Percentiles rank a stretch among this genome's conserved stretches.
phyloP scores from a whole-genome alignment of 2,888 invertebrate species.

The Calliphora vomitoria region DNA sequence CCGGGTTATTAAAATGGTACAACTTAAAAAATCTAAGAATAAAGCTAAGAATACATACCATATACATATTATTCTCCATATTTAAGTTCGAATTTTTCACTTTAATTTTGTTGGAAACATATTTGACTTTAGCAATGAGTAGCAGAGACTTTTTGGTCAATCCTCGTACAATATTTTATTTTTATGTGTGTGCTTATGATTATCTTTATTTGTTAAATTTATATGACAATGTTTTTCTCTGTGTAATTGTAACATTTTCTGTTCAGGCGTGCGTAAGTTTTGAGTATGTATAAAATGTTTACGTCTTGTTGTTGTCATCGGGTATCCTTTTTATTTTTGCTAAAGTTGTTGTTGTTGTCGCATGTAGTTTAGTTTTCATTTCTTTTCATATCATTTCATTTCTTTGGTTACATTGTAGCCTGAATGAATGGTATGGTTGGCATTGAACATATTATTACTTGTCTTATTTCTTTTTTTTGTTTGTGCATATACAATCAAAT shows the following conservation, averaged over 20 bases:
- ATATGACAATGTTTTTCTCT: constrained; percentile 26
- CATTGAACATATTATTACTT: constrained; percentile 32
- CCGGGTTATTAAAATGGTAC: too few relatives aligned
- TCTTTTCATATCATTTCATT: constrained; percentile 36
- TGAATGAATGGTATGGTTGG: constrained; percentile 14
- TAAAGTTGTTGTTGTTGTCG: background rate
- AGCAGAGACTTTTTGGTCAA: background rate
- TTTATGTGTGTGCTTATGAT: background rate
- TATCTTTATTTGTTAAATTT: constrained; percentile 16
- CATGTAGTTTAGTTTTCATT: constrained; percentile 11
- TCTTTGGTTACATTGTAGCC: constrained; percentile 39
- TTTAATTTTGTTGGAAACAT: too few relatives aligned
- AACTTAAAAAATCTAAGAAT: too few relatives aligned
- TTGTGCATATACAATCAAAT: background rate
- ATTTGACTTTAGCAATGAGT: too few relatives aligned
- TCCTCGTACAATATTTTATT: background rate
- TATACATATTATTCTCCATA: too few relatives aligned
- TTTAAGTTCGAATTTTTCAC: too few relatives aligned
- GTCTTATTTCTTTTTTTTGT: background rate
- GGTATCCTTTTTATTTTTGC: background rate
- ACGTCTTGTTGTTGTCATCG: background rate
- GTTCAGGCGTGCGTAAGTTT: constrained; percentile 43
- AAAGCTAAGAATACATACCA: too few relatives aligned
- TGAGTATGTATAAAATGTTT: background rate
- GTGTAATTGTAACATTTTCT: constrained; percentile 20